Conservation (phyloP, 2,797 vertebrate species). For the Macroramphosus scolopax region DNA sequence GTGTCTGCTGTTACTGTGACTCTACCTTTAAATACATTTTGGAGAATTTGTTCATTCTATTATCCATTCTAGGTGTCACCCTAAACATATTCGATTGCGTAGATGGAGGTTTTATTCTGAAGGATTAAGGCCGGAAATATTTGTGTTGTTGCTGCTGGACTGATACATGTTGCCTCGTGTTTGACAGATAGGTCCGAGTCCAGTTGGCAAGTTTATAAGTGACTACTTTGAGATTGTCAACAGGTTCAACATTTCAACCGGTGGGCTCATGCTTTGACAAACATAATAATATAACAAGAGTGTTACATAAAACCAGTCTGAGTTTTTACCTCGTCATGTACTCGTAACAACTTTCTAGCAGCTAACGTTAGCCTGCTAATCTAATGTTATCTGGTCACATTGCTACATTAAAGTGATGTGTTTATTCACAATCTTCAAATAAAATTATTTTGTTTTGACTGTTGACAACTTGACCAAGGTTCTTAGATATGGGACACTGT, state of each 20-base stretch:
- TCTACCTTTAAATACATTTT: too few species aligned
- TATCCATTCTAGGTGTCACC: neutral
- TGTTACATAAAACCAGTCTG: neutral
- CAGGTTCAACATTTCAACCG: neutral
- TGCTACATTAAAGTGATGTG: too few species aligned
- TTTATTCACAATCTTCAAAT: too few species aligned
- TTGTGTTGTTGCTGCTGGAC: neutral
- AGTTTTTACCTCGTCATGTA: neutral
- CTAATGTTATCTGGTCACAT: neutral
- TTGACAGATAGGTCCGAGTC: slow-evolving; percentile 41
- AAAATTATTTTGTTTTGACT: too few species aligned
- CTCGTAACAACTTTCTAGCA: slow-evolving; percentile 20
- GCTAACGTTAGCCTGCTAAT: slow-evolving; percentile 59
- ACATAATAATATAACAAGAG: neutral
- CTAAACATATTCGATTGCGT: too few species aligned
- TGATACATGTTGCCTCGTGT: slow-evolving; percentile 53
- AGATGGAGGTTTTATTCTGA: slow-evolving; percentile 37
- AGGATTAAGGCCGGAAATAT: slow-evolving; percentile 15
- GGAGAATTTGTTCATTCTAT: neutral
- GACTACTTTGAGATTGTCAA: neutral
- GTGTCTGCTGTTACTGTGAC: too few species aligned
- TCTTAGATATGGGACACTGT: too few species aligned
- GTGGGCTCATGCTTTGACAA: neutral
- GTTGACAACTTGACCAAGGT: too few species aligned
- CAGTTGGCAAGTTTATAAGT: slow-evolving; percentile 10